Conservation (phyloP, 2,888 invertebrate genomes). For the Zaprionus obscuricornis region DNA sequence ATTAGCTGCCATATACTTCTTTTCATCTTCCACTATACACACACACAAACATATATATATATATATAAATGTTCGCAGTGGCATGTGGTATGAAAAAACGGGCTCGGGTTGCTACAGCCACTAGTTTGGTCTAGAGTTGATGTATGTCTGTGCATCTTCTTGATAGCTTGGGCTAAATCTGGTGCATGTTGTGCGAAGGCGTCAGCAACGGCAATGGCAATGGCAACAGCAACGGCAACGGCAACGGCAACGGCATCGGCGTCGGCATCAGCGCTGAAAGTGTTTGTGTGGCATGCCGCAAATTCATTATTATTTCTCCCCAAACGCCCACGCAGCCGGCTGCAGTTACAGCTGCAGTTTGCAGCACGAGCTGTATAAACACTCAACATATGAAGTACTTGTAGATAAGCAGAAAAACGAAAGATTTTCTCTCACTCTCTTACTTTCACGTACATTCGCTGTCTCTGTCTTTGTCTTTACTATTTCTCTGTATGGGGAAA, state of each 20-base stretch:
- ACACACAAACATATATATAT: constrained; percentile 31
- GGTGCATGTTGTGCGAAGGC: constrained; percentile 58
- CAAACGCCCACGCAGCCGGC: constrained; percentile 36
- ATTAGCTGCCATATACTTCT: constrained; percentile 63
- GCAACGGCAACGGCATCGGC: constrained; percentile 36
- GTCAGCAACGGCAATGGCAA: constrained; percentile 26
- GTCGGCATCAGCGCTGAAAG: constrained; percentile 41
- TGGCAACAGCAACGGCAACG: constrained; percentile 24
- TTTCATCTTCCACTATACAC: too few species aligned
- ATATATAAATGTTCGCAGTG: constrained; percentile 6
- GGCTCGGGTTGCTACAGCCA: constrained; percentile 4
- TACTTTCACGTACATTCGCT: too few species aligned
- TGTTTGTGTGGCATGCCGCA: constrained; percentile 76
- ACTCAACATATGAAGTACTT: constrained; percentile 33
- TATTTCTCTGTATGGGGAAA: too few species aligned
- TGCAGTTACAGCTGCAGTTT: constrained; percentile 12
- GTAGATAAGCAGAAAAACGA: constrained; percentile 37
- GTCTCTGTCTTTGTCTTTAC: too few species aligned
- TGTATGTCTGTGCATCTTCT: constrained; percentile 72
- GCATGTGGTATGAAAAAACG: constrained; percentile 8
- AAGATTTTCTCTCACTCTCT: too few species aligned
- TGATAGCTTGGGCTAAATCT: constrained; percentile 69
- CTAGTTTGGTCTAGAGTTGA: constrained; percentile 37
- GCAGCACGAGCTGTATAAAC: constrained; percentile 37
- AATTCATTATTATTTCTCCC: constrained; percentile 73